phyloP scores from a whole-genome alignment of 2,113 vertebrate species.

The Serilophus lunatus region DNA sequence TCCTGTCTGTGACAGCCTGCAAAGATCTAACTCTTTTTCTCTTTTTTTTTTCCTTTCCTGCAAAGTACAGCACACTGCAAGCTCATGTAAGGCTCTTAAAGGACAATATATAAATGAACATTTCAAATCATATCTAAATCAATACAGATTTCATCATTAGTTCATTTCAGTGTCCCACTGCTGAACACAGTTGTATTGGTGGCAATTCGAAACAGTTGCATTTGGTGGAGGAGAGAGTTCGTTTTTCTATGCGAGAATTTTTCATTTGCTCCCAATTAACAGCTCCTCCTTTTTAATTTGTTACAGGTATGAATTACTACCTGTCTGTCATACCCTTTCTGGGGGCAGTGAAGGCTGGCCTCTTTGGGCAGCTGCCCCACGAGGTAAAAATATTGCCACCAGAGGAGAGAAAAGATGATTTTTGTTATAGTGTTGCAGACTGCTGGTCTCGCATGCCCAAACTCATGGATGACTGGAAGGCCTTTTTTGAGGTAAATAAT shows the following conservation, averaged over 20 bases:
- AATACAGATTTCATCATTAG: neutral
- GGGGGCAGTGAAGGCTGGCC: slow-evolving; percentile 70
- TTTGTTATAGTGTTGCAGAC: slow-evolving; percentile 60
- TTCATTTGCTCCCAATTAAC: neutral
- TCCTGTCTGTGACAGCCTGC: neutral
- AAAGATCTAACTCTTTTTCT: neutral
- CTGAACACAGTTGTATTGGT: neutral
- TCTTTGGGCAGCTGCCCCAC: slow-evolving; percentile 54
- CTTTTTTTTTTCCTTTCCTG: neutral
- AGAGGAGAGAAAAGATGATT: slow-evolving; percentile 9
- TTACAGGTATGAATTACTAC: slow-evolving; percentile 77
- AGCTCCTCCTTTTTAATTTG: neutral
- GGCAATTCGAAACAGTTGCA: neutral
- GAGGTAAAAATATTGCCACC: slow-evolving; percentile 64
- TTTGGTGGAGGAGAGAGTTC: neutral
- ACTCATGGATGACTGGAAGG: slow-evolving; percentile 68
- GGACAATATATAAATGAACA: neutral
- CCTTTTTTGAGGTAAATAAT: slow-evolving; percentile 71
- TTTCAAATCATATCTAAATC: neutral
- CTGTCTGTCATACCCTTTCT: slow-evolving; percentile 72
- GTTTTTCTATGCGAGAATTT: neutral
- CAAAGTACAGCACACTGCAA: neutral
- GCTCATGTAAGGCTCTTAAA: neutral
- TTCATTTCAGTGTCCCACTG: neutral
- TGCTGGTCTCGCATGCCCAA: slow-evolving; percentile 42